A percentile compares a stretch with the other conserved stretches of the same genome.
Conservation (phyloP, 2,113 vertebrate species). For the Mirounga angustirostris region DNA sequence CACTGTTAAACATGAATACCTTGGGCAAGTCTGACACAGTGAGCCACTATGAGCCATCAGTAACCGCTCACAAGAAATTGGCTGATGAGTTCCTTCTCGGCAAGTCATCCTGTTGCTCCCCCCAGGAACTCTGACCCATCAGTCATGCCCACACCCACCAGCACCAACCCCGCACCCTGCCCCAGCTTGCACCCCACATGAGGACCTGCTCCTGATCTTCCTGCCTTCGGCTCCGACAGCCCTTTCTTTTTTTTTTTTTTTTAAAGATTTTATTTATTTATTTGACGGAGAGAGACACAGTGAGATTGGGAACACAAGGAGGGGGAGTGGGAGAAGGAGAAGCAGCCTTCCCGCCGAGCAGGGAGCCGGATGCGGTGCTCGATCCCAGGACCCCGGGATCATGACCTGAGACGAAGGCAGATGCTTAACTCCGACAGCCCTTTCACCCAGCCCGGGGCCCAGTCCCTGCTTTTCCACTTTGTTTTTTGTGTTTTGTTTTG, state of each 20-base stretch:
- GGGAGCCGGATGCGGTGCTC: no score
- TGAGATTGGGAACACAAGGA: no score
- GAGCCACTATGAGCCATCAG: not conserved
- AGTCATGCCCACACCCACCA: not conserved
- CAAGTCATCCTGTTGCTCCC: no score
- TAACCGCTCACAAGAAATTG: not conserved
- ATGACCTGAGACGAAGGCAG: no score
- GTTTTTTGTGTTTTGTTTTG: no score
- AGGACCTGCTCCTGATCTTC: not conserved
- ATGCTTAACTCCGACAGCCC: not conserved
- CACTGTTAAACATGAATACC: not conserved
- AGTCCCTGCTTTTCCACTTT: not conserved
- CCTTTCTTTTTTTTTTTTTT: no score
- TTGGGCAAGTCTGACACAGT: not conserved
- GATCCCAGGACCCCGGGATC: no score
- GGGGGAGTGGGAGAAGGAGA: no score
- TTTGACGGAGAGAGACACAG: no score
- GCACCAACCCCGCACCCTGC: not conserved
- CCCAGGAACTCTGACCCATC: not conserved
- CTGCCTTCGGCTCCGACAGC: not conserved
- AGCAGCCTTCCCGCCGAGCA: no score
- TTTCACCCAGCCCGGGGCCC: not conserved
- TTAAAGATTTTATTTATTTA: no score
- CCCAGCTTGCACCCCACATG: not conserved
- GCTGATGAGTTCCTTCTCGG: not conserved